These are phyloP conservation scores for Rhingia rostrata DNA, from an alignment of 2,888 invertebrate species.

Conservation along the genomic window DNA sequence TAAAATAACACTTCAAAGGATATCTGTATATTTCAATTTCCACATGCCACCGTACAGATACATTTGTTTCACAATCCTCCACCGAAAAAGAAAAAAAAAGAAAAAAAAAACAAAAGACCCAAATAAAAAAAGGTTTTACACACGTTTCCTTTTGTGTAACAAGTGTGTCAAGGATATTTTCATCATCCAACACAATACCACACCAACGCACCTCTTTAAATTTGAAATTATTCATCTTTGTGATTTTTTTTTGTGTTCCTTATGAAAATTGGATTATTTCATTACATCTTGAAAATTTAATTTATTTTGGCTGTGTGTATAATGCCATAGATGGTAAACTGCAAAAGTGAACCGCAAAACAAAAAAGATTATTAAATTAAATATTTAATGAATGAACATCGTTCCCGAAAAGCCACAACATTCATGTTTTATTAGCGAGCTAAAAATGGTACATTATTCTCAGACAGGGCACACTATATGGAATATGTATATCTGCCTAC, in stretches of 20 bases:
- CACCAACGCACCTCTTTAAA: not conserved
- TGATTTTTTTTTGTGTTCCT: not conserved
- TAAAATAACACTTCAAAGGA: slow-evolving; percentile 54
- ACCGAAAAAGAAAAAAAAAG: slow-evolving; percentile 11
- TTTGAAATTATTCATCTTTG: not conserved
- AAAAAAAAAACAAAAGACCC: slow-evolving; percentile 3
- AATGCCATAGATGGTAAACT: slow-evolving; percentile 3
- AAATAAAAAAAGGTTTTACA: slow-evolving; percentile 14
- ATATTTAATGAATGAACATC: slow-evolving; percentile 49
- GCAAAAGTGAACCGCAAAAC: slow-evolving; percentile 22
- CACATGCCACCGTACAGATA: slow-evolving; percentile 31
- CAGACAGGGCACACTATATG: not conserved
- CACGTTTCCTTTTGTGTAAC: slow-evolving; percentile 40
- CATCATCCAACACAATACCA: not conserved
- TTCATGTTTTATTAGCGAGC: slow-evolving; percentile 52
- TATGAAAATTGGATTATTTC: slow-evolving; percentile 31
- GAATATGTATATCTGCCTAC: not conserved
- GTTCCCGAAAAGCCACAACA: slow-evolving; percentile 30
- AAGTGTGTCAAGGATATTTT: slow-evolving; percentile 39
- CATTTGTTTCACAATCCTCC: not conserved
- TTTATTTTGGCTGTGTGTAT: slow-evolving; percentile 5
- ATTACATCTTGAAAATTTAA: slow-evolving; percentile 8
- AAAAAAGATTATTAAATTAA: slow-evolving; percentile 57
- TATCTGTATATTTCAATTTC: slow-evolving; percentile 40
- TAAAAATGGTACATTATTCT: slow-evolving; percentile 29